Evolutionary conservation across 1,140 invertebrate species (phyloP).

Genomic region (Cydia amplana): DNA sequence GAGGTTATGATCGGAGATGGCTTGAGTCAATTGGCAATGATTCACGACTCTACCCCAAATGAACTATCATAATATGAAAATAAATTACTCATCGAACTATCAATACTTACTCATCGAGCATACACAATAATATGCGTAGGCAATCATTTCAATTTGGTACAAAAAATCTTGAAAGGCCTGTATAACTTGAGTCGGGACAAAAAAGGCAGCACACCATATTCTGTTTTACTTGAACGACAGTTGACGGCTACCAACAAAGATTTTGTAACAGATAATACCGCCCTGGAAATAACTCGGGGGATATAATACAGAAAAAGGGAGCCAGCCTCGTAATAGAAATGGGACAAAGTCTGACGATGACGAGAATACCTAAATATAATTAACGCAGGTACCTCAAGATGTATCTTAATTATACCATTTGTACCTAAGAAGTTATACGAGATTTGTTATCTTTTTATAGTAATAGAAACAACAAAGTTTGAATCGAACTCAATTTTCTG

Average conservation of each 20-base stretch:
- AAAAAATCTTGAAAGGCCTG: neutral
- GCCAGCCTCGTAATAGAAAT: neutral
- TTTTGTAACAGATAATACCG: neutral
- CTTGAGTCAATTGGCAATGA: neutral
- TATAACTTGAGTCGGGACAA: neutral
- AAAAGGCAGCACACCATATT: neutral
- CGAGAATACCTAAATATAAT: too few relatives aligned
- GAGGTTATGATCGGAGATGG: neutral
- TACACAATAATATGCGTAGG: too few relatives aligned
- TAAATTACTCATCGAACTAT: conserved; percentile 1
- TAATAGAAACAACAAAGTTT: too few relatives aligned
- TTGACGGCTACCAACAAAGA: too few relatives aligned
- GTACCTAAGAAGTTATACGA: too few relatives aligned
- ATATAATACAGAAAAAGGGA: neutral
- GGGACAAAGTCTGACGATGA: neutral
- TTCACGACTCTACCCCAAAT: neutral
- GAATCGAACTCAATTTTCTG: neutral
- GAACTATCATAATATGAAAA: neutral
- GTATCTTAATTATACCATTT: too few relatives aligned
- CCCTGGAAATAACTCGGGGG: too few relatives aligned
- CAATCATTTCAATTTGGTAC: neutral
- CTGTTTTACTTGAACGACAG: too few relatives aligned
- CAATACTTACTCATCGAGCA: neutral
- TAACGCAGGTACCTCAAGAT: too few relatives aligned
- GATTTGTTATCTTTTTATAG: too few relatives aligned